phyloP scores from a whole-genome alignment of 1,140 invertebrate species.

The Cherax quadricarinatus region DNA sequence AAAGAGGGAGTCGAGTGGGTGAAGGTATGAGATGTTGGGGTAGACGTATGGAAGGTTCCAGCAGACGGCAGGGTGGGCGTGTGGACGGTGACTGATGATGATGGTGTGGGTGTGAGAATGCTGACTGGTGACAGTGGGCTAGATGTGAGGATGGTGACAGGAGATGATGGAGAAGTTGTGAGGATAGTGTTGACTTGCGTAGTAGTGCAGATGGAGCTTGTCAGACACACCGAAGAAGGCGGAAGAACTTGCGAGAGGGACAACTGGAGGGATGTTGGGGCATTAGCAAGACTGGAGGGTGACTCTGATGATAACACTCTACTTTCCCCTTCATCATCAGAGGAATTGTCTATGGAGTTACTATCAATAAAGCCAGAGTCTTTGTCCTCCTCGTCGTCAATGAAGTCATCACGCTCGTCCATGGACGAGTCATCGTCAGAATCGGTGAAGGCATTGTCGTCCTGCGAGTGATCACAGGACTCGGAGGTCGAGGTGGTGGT shows the following conservation, averaged over 20 bases:
- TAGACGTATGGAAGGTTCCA: conserved; percentile 9
- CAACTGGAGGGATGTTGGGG: conserved; percentile 58
- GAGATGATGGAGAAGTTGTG: background rate
- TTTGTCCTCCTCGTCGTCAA: conserved; percentile 73
- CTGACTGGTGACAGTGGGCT: conserved; percentile 33
- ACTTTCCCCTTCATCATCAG: conserved; percentile 70
- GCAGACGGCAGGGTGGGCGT: background rate
- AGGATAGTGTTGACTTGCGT: background rate
- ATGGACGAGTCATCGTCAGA: conserved; percentile 61
- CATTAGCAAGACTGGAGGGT: background rate
- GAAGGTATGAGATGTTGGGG: conserved; percentile 30
- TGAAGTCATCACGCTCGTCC: conserved; percentile 69
- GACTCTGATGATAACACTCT: conserved; percentile 28
- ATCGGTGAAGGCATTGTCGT: conserved; percentile 41
- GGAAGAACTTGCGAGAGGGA: conserved; percentile 66
- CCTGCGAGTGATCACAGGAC: background rate
- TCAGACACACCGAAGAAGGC: conserved; percentile 1
- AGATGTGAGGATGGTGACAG: conserved; percentile 19
- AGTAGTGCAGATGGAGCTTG: background rate
- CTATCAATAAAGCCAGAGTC: conserved; percentile 73
- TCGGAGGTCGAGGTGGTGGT: background rate
- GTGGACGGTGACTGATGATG: conserved; percentile 14
- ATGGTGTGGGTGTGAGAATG: conserved; percentile 23
- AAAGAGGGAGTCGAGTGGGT: conserved; percentile 42
- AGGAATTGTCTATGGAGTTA: conserved; percentile 73